Evolutionary conservation across 2,797 vertebrate genomes (phyloP).

Genomic region (Mormyrus hasselquistii): DNA sequence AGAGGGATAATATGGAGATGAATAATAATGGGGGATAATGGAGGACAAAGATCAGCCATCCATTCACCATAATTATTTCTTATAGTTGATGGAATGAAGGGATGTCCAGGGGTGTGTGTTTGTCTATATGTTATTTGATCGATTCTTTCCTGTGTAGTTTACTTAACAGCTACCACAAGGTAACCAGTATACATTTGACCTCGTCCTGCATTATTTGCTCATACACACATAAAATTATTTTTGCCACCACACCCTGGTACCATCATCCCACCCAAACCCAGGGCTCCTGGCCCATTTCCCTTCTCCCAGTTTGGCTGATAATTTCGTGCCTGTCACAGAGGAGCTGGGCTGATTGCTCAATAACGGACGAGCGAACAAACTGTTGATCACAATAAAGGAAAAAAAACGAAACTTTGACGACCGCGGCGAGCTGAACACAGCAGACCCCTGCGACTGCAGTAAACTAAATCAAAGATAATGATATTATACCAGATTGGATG

Average conservation of each 20-base stretch:
- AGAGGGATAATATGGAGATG: slow-evolving; percentile 8
- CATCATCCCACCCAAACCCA: background rate
- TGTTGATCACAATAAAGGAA: background rate
- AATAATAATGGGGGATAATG: background rate
- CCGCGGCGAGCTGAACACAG: background rate
- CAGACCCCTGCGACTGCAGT: background rate
- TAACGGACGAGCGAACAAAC: background rate
- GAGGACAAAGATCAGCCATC: background rate
- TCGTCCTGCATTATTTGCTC: background rate
- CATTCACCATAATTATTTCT: background rate
- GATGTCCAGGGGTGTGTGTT: background rate
- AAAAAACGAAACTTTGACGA: background rate
- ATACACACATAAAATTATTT: background rate
- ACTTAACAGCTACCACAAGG: background rate
- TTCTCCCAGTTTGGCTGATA: background rate
- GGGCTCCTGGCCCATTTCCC: background rate
- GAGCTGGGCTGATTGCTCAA: background rate
- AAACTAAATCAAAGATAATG: slow-evolving; percentile 6
- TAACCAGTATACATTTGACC: background rate
- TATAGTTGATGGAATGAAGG: background rate
- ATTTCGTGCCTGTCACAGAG: background rate
- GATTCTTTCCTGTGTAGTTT: background rate
- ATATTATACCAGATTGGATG: slow-evolving; percentile 9
- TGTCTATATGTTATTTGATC: background rate
- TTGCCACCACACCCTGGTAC: background rate